Conservation (phyloP, 2,888 invertebrate genomes). For the Leuctra nigra region DNA sequence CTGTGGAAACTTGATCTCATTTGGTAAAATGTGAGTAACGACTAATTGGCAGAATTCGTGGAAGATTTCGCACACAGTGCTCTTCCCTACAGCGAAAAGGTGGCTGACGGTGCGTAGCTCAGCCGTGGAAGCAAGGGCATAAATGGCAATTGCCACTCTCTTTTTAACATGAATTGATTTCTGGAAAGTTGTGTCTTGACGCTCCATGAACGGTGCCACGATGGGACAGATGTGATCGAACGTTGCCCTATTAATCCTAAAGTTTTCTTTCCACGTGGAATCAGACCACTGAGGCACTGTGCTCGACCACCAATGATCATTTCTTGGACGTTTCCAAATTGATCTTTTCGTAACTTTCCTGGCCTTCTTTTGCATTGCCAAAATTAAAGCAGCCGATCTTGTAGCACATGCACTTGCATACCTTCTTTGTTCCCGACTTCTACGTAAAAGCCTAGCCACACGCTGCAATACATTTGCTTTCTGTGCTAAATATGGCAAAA, state of each 20-base stretch:
- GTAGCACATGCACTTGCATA: neutral
- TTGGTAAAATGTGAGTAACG: neutral
- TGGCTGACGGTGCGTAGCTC: conserved; percentile 17
- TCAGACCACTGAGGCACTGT: too few species aligned
- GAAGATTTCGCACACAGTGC: conserved; percentile 9
- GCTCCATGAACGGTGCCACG: too few species aligned
- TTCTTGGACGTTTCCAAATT: too few species aligned
- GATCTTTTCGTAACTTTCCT: neutral
- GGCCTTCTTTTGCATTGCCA: neutral
- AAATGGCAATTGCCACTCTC: conserved; percentile 16
- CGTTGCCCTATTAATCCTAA: too few species aligned
- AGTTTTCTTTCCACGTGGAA: too few species aligned
- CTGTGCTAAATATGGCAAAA: neutral
- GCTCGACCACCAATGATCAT: too few species aligned
- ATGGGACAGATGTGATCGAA: too few species aligned
- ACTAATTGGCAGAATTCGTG: conserved; percentile 20
- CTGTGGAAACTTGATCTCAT: too few species aligned
- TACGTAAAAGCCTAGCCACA: neutral
- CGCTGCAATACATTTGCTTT: neutral
- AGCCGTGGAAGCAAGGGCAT: conserved; percentile 10
- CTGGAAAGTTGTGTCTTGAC: too few species aligned
- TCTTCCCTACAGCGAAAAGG: conserved; percentile 14
- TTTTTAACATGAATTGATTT: conserved; percentile 16
- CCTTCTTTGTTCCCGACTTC: neutral
- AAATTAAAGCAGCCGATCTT: neutral